Evolutionary conservation across 2,888 invertebrate genomes (phyloP), one percentile per base, ranked within the genome.

Genomic region (Drosophila emarginata): DNA sequence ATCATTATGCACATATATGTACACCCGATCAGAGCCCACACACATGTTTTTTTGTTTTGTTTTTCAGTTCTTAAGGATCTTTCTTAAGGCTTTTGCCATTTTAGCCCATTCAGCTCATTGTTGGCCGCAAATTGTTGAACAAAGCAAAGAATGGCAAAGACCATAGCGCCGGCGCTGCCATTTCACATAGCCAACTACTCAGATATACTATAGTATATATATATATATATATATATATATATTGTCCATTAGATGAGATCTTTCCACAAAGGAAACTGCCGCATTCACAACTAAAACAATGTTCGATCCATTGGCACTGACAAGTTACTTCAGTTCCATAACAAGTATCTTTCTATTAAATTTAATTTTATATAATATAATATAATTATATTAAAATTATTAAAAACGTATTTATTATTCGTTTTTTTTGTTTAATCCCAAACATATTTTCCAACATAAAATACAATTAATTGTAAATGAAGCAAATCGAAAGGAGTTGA

Each of bases 81-180:
- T 39, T 56, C 39, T 64, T 58, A 61, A 86, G 81, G 85, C 87
- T 84, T 84, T 84, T 82, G 79, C 87, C 85, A 74, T 87, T 56
- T 65, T 45, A 45, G 60, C 79, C 77, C 73, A 68, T 72, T 65
- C 36, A 53, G 54, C 37, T 32, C 73, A 84, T 87, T 84, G 87
- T 84, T 73, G 58, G 18, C 18, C 37, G 21, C 54, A 73, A 84
- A 77, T 82, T 87, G 76, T 69, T 59, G 63, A 77, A 84, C 84
- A 84, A 84, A 76, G 76, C 58, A 15, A 39, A 57, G 57, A 45
- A 45, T 45, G 12, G 54, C 54, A 54, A 54, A 54, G 54, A 54
- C 12, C 67, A 61, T 79, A 82, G 84, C 84, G 84, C 84, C 84
- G 87, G 87, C 87, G 87, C 83, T 84, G 77, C 60, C 67, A 61